These are phyloP conservation scores for Tangara arthus DNA, from an alignment of 2,797 vertebrate genomes.

Conservation along the genomic window DNA sequence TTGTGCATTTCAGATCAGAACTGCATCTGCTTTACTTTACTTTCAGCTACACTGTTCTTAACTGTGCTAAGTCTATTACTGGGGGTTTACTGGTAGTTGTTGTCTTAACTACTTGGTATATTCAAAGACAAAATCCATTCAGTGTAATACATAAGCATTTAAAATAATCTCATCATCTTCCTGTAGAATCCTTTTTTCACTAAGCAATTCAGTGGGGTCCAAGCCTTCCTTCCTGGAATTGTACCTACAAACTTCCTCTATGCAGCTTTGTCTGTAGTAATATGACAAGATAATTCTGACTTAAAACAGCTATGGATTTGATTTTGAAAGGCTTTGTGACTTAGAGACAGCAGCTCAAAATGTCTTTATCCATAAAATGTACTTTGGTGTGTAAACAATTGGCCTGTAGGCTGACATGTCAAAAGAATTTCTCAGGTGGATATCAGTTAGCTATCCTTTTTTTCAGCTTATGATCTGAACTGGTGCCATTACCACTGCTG, in stretches of 20 bases:
- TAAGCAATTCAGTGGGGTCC: background rate
- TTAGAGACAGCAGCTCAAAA: background rate
- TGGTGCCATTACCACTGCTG: background rate
- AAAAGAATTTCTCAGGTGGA: background rate
- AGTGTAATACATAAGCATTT: background rate
- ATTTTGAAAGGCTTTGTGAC: background rate
- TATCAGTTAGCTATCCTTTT: background rate
- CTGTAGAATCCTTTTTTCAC: background rate
- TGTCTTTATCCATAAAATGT: background rate
- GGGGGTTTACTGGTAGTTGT: background rate
- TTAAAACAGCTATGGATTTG: background rate
- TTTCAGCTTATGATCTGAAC: background rate
- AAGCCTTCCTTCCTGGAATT: background rate
- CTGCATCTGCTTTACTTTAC: background rate
- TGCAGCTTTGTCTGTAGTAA: background rate
- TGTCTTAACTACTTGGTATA: background rate
- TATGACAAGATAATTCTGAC: background rate
- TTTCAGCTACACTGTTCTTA: background rate
- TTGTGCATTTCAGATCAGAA: background rate
- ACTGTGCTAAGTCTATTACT: background rate
- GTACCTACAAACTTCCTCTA: background rate
- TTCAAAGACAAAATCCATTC: background rate
- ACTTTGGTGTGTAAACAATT: background rate
- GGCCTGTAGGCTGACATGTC: background rate
- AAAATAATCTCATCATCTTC: background rate